phyloP scores from a whole-genome alignment of 2,113 vertebrate genomes.

The Istiophorus platypterus region DNA sequence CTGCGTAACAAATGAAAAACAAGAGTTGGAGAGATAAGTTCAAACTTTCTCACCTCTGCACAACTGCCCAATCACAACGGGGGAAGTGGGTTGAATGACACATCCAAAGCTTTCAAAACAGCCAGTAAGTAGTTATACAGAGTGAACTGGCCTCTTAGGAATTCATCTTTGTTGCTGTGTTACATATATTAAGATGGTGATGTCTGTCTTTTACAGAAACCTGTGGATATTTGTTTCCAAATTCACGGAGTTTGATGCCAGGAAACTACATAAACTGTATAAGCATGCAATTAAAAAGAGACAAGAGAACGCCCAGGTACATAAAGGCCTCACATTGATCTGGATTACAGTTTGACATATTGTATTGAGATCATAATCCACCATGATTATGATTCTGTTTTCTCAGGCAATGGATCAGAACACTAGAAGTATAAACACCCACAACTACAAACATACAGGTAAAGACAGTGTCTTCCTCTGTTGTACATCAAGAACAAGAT shows the following conservation, averaged over 20 bases:
- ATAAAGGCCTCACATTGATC: neutral
- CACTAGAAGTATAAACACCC: conserved; percentile 86
- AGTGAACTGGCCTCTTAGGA: too few species aligned
- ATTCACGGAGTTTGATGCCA: conserved; percentile 99
- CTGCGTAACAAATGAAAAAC: too few species aligned
- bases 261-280: conserved; percentile 97
- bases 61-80: too few species aligned
- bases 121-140: too few species aligned
- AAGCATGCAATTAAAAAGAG: conserved; percentile 99
- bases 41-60: too few species aligned
- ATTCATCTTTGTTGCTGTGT: neutral
- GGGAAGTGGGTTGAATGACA: too few species aligned
- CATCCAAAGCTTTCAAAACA: too few species aligned
- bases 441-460: conserved; percentile 92
- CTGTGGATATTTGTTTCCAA: conserved; percentile 99
- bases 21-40: too few species aligned
- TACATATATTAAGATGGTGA: neutral
- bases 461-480: conserved; percentile 5
- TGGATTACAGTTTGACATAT: neutral
- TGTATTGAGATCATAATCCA: neutral
- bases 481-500: rapidly evolving
- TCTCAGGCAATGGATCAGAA: conserved; percentile 92
- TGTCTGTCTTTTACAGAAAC: conserved; percentile 85
- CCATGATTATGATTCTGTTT: conserved; percentile 54
- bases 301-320: conserved; percentile 93